A percentile compares a stretch with the other conserved stretches of the same genome.
These are phyloP conservation scores for Flexamia atlantica DNA, from an alignment of 2,888 invertebrate species.

Conservation along the genomic window DNA sequence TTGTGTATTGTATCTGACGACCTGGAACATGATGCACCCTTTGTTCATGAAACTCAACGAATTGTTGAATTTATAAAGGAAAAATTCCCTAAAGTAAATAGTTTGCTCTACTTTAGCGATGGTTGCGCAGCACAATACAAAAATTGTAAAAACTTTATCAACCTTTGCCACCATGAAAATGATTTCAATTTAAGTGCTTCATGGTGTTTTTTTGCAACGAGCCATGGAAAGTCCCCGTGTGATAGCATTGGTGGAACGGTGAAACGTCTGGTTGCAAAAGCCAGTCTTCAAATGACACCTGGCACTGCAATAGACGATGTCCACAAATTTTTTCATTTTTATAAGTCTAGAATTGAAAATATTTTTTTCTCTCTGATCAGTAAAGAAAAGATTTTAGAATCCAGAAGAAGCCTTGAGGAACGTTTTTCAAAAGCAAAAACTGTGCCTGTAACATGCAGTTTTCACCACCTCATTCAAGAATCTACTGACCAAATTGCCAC, in stretches of 20 bases:
- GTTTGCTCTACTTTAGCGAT: conserved; percentile 23
- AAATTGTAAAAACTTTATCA: conserved; percentile 60
- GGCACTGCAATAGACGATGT: conserved; percentile 30
- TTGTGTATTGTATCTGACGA: neutral
- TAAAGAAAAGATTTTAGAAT: conserved; percentile 42
- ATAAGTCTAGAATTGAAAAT: too few species aligned
- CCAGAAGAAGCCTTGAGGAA: too few species aligned
- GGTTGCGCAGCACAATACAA: conserved; percentile 45
- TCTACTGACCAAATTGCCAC: conserved; percentile 9
- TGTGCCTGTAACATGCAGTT: conserved; percentile 35
- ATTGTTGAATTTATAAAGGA: conserved; percentile 27
- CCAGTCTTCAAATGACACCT: conserved; percentile 41
- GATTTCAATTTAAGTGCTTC: conserved; percentile 32
- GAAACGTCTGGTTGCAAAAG: conserved; percentile 31
- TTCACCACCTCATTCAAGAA: conserved; percentile 36
- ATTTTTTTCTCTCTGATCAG: conserved; percentile 41
- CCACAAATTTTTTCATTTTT: too few species aligned
- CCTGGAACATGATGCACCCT: conserved; percentile 44
- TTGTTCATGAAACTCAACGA: too few species aligned
- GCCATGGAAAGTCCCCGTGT: conserved; percentile 45
- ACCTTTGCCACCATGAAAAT: too few species aligned
- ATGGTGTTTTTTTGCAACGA: conserved; percentile 57
- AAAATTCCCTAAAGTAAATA: conserved; percentile 45
- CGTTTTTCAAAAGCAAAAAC: too few species aligned
- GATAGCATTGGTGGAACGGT: conserved; percentile 31